A percentile compares a stretch with the other conserved stretches of the same genome.
Conservation (phyloP, 2,888 invertebrate species). For the Clusia tigrina region DNA sequence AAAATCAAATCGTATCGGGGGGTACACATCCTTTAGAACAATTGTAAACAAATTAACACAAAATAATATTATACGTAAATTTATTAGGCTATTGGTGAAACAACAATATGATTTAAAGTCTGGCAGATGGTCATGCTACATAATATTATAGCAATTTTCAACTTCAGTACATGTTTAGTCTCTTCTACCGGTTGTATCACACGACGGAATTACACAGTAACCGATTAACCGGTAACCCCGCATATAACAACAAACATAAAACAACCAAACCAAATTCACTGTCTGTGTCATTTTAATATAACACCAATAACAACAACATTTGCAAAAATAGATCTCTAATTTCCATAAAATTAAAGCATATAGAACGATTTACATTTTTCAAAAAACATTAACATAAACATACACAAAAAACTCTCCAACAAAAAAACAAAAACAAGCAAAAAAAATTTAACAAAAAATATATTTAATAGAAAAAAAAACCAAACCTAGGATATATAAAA, state of each 20-base stretch:
- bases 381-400: conserved; percentile 27
- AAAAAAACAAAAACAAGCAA: conserved; percentile 5
- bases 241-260: conserved; percentile 10
- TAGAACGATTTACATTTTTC: conserved; percentile 22
- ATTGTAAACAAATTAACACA: too few relatives aligned
- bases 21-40: too few relatives aligned
- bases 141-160: too few relatives aligned
- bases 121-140: too few relatives aligned
- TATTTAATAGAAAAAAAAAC: conserved; percentile 21
- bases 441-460: conserved; percentile 25
- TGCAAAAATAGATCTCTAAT: too few relatives aligned
- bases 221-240: conserved; percentile 19
- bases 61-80: too few relatives aligned
- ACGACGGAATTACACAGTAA: not conserved
- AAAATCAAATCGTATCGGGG: too few relatives aligned
- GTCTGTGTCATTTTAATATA: conserved; percentile 7
- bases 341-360: conserved; percentile 9
- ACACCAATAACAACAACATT: not conserved
- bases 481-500: not conserved
- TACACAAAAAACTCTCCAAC: conserved; percentile 12
- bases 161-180: too few relatives aligned
- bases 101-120: too few relatives aligned
- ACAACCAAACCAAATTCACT: conserved; percentile 17
- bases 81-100: too few relatives aligned
- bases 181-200: too few relatives aligned